Evolutionary conservation across 2,888 invertebrate genomes (phyloP), one percentile per base, ranked within the genome.

Genomic region (Aspidiotus rigidus): DNA sequence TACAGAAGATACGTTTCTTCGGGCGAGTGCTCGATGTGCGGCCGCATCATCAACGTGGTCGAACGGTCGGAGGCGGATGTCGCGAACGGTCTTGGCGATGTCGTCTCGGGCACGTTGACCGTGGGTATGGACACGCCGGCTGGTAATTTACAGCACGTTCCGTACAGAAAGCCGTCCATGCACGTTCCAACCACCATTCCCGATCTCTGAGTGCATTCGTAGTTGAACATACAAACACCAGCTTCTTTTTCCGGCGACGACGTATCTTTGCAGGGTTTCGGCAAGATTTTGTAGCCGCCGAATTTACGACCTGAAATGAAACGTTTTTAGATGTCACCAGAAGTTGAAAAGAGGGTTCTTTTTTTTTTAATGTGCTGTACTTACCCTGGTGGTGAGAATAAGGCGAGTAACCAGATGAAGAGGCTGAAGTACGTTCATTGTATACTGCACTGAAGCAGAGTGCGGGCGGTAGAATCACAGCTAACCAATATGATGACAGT

Each of bases 141-240:
- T 73, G 85, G 84, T 40, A 92, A 81, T 75, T 89, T 87, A 76
- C 93, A 94, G 78, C 93, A 94, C 0, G 93, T 90, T 1, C 93
- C 93, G 75, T 93, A 93, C n/a, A 91, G 82, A 77, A 91, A 91
- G 0, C 93, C 91, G 75, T 93, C 93, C 87, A 93, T 90, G 76
- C 93, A 94, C 0, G 93, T 88, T 0, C 93, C 92, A 0, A 93
- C 89, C 73, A 92, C 88, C 76, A 88, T 85, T 0, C 93, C 93
- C 0, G 85, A 85, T 72, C 89, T 81, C 74, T 87, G 86, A 0
- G 83, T 81, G 77, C 93, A 93, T 77, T 93, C 92, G 76, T 91
- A 90, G 79, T 93, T 93, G 81, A 93, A 94, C 93, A 93, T 93
- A 79, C 93, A 93, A 75, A 91, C 86, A 54, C 88, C 89, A 55